Evolutionary conservation across 2,888 invertebrate species (phyloP).

Genomic region (Tortricodes alternella): DNA sequence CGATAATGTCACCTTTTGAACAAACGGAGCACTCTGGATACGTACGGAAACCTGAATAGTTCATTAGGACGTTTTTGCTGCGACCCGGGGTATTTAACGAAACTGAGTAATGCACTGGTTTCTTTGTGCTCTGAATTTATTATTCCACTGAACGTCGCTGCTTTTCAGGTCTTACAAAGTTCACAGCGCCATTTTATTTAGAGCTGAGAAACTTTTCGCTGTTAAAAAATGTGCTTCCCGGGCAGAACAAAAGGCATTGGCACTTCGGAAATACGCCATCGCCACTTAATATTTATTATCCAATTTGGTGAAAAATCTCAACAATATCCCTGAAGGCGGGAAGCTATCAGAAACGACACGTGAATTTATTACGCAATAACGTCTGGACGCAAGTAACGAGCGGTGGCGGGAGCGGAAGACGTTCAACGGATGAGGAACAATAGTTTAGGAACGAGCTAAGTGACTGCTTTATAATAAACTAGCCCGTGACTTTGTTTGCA

Average conservation of each 20-base stretch:
- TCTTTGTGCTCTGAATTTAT: slow-evolving; percentile 23
- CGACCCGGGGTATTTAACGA: slow-evolving; percentile 15
- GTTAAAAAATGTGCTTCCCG: slow-evolving; percentile 11
- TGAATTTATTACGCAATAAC: slow-evolving; percentile 53
- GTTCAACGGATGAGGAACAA: no score
- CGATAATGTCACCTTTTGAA: slow-evolving; percentile 41
- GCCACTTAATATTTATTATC: slow-evolving; percentile 32
- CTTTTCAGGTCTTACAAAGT: slow-evolving; percentile 9
- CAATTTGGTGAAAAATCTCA: slow-evolving; percentile 46
- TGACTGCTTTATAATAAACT: no score
- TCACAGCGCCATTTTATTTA: slow-evolving; percentile 17
- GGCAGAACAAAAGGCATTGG: slow-evolving; percentile 29
- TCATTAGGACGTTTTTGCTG: slow-evolving; percentile 43
- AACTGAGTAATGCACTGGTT: slow-evolving; percentile 11
- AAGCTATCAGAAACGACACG: slow-evolving; percentile 45
- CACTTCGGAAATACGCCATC: slow-evolving; percentile 29
- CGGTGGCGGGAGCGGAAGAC: slow-evolving; percentile 9
- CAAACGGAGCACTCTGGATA: slow-evolving; percentile 36
- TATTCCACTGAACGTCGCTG: slow-evolving; percentile 6
- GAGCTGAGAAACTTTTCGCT: slow-evolving; percentile 1
- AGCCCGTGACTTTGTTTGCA: no score
- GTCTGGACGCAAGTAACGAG: slow-evolving; percentile 21
- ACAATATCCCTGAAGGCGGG: slow-evolving; percentile 46
- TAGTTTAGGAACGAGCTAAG: no score
- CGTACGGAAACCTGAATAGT: slow-evolving; percentile 46